Conservation (phyloP, 2,113 vertebrate genomes). For the Climacteris rufus region DNA sequence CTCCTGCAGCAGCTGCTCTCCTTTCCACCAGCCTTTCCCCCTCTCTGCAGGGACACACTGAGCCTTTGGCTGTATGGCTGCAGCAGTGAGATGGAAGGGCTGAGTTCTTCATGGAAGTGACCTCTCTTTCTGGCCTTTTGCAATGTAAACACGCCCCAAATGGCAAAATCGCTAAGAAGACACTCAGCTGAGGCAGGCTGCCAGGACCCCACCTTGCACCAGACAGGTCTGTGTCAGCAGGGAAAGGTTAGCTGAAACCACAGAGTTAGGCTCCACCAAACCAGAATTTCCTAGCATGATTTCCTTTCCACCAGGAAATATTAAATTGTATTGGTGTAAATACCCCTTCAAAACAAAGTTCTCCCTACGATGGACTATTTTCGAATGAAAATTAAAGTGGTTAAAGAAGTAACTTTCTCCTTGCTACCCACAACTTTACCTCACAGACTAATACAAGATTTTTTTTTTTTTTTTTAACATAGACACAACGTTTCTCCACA, state of each 20-base stretch:
- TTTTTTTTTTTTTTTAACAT: not conserved
- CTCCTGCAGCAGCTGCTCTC: not conserved
- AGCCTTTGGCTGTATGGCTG: not conserved
- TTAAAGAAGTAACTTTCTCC: not conserved
- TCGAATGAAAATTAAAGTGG: not conserved
- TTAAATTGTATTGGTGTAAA: not conserved
- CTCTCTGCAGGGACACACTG: not conserved
- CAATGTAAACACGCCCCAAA: not conserved
- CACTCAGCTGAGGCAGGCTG: not conserved
- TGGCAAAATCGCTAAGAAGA: not conserved
- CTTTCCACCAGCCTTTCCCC: not conserved
- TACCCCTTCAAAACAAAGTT: not conserved
- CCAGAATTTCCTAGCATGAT: accelerated
- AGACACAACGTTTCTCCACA: not conserved
- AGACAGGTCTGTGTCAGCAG: accelerated
- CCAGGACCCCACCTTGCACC: not conserved
- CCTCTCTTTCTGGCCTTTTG: not conserved
- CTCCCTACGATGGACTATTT: accelerated
- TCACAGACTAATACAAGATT: not conserved
- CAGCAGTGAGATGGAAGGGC: not conserved
- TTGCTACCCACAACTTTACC: not conserved
- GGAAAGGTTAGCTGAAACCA: not conserved
- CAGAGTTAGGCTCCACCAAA: accelerated
- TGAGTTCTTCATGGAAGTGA: not conserved
- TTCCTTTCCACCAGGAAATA: not conserved